A percentile compares a stretch with the other conserved stretches of the same genome.
Conservation (phyloP, 2,113 vertebrate genomes). For the Baryphthengus martii region DNA sequence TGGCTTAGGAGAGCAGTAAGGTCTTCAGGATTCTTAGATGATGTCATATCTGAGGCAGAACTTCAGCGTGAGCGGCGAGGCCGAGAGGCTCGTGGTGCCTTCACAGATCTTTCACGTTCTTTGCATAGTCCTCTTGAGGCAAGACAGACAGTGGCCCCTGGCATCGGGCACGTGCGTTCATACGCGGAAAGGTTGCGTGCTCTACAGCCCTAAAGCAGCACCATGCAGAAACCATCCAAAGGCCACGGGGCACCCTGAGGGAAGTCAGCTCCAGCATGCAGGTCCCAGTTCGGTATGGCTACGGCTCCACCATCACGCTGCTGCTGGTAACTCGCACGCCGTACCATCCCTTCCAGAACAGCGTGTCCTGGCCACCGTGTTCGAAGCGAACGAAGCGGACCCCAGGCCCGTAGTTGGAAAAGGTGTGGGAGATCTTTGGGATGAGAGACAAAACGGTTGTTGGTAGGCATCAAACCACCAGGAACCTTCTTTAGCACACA, state of each 20-base stretch:
- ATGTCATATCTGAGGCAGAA: fast-evolving
- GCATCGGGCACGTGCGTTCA: fast-evolving
- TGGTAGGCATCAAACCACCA: not conserved
- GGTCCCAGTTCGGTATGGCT: not conserved
- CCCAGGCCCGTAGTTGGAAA: constrained; percentile 83
- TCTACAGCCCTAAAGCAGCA: not conserved
- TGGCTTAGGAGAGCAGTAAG: not conserved
- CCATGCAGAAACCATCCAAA: constrained; percentile 16
- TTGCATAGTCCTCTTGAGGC: not conserved
- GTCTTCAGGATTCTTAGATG: not conserved
- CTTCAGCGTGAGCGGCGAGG: not conserved
- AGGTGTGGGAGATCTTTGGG: constrained; percentile 83
- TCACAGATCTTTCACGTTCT: not conserved
- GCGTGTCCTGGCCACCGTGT: constrained; percentile 87
- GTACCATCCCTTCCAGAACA: constrained; percentile 93
- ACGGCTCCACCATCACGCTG: constrained; percentile 79
- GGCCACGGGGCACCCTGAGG: not conserved
- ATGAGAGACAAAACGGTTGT: not conserved
- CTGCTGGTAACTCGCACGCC: constrained; percentile 90
- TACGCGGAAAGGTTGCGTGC: not conserved
- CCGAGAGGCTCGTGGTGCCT: not conserved
- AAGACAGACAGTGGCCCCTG: not conserved
- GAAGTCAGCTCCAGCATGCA: not conserved
- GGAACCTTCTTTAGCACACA: not conserved
- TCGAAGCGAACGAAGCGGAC: constrained; percentile 88